Percentiles rank a stretch among this genome's conserved stretches.
phyloP scores from a whole-genome alignment of 2,888 invertebrate species.

The Eurytoma adleriae region DNA sequence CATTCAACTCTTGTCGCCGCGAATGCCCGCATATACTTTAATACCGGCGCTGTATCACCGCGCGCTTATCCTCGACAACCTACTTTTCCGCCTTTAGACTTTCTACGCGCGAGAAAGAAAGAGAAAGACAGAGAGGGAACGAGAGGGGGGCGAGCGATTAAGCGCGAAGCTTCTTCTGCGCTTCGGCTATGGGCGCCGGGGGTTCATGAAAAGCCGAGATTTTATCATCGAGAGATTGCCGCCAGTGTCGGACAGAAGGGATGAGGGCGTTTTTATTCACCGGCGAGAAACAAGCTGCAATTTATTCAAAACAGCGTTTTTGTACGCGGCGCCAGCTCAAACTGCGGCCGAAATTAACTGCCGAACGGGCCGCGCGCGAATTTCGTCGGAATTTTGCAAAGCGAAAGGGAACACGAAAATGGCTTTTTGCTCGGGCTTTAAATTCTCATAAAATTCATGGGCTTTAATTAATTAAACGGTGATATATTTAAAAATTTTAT shows the following conservation, averaged over 20 bases:
- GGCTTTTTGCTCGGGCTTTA: no score
- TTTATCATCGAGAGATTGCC: constrained; percentile 54
- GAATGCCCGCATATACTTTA: constrained; percentile 23
- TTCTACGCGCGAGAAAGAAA: background rate
- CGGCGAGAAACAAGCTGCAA: constrained; percentile 48
- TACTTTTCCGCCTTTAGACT: constrained; percentile 45
- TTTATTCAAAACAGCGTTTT: constrained; percentile 52
- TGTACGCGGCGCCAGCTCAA: constrained; percentile 9
- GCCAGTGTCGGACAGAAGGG: constrained; percentile 10
- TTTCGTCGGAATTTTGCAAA: background rate
- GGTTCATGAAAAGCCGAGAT: constrained; percentile 52
- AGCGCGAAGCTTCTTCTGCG: constrained; percentile 15
- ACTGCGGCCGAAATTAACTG: constrained; percentile 23
- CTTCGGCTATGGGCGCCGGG: constrained; percentile 10
- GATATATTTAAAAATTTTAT: no score
- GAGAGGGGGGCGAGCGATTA: constrained; percentile 14
- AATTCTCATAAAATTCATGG: no score
- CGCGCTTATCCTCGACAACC: constrained; percentile 36
- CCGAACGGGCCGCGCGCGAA: constrained; percentile 7
- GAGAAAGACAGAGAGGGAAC: background rate
- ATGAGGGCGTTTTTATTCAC: constrained; percentile 44
- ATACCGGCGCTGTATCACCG: constrained; percentile 1
- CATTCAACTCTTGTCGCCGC: constrained; percentile 16
- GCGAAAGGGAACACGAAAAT: no score
- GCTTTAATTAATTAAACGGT: no score